Base-by-base conservation (phyloP, 2,113 vertebrate genomes). In the Anoura caudifer region DNA sequence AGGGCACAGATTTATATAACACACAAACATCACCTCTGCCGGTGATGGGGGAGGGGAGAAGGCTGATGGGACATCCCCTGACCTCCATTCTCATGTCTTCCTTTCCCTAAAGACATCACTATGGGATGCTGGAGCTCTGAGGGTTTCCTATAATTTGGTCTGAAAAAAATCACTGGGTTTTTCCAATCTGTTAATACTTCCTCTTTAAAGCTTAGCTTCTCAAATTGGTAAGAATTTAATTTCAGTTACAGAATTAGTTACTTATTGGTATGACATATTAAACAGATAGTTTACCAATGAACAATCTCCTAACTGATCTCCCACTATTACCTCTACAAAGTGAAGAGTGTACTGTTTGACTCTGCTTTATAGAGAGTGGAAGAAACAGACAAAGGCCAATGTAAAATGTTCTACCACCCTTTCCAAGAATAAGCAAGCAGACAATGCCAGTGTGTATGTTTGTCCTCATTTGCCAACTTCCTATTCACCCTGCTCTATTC, bases 191-290 rank as follows among this genome's bases (percentile, higher is more conserved):
- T 65, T 83, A 91, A 59, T 50, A 94, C 95, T 97, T 98, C 93
- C 95, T 98, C 91, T 82, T 96, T 86, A 87, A 89, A 91, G 33
- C 43, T 96, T 91, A 96, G 73, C 80, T 96, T 97, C 93, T 96
- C 63, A 43, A 97, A 91, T 95, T 93, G 91, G 93, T 97, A 88
- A 96, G 47, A 76, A 83, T 83, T 94, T 83, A 87, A 96, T 96
- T 96, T 95, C 96, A 96, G 82, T 97, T 97, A 95, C 91, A 95
- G 93, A 97, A 95, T 97, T 79, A 94, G 91, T 95, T 47, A 80
- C 45, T 92, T 91, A 89, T 87, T 87, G 43, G 59, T 43, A 38
- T 94, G 89, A 91, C 61, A 76, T 86, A 86, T 85, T 85, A 93
- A 93, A 31, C 54, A 79, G 75, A 86, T 83, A 36, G 81, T 67